A percentile compares a stretch with the other conserved stretches of the same genome.
Conservation (phyloP, 2,113 vertebrate species). For the Seriola quinqueradiata region DNA sequence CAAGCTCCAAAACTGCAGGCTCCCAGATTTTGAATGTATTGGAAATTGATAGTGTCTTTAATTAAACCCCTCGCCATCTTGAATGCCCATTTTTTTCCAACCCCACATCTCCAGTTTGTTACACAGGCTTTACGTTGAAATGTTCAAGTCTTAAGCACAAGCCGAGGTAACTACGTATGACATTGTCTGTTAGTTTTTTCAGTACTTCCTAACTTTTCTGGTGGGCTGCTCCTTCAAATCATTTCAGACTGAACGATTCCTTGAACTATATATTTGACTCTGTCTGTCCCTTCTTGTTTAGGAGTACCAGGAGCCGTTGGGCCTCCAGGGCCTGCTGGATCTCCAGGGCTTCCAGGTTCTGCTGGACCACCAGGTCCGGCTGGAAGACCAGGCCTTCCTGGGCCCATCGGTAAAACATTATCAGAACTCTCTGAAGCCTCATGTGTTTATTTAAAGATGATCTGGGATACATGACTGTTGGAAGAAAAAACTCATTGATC, state of each 20-base stretch:
- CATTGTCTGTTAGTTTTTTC: background rate
- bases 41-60: background rate
- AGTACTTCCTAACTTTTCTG: background rate
- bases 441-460: background rate
- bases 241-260: background rate
- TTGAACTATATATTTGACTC: background rate
- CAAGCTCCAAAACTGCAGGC: background rate
- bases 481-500: background rate
- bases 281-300: background rate
- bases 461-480: background rate
- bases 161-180: background rate
- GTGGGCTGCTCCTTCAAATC: background rate
- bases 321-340: constrained; percentile 75
- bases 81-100: no score
- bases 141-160: background rate
- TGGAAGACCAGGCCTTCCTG: constrained; percentile 84
- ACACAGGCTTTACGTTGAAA: background rate
- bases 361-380: constrained; percentile 66
- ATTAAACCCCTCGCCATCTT: no score
- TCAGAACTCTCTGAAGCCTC: background rate
- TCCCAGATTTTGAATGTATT: background rate
- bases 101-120: background rate
- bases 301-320: constrained; percentile 58
- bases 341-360: constrained; percentile 78
- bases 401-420: constrained; percentile 84